phyloP scores from a whole-genome alignment of 2,797 vertebrate species.

The Propithecus deckenii region DNA sequence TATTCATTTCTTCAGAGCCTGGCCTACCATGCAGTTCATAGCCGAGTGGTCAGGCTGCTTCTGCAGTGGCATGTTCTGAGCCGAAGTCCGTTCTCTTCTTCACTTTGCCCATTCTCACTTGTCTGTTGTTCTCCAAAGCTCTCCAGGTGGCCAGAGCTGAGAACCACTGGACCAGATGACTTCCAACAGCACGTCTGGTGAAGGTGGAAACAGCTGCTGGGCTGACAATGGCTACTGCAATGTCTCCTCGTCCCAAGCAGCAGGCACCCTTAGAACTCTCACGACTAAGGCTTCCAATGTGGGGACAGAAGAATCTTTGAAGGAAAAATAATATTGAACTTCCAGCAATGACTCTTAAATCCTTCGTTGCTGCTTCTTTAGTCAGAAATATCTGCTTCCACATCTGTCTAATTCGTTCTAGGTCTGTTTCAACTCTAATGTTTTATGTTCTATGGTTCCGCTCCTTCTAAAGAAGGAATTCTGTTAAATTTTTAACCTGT shows the following conservation, averaged over 20 bases:
- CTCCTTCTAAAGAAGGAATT: not conserved
- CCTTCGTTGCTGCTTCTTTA: not conserved
- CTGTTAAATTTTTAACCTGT: not conserved
- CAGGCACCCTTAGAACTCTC: not conserved
- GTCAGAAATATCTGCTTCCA: not conserved
- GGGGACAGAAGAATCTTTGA: not conserved
- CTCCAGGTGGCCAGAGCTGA: not conserved
- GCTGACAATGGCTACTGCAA: not conserved
- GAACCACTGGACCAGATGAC: not conserved
- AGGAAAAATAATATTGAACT: not conserved
- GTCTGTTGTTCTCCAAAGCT: not conserved
- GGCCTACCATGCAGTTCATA: not conserved
- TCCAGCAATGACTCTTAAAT: not conserved
- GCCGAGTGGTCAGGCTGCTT: not conserved
- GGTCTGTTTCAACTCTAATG: not conserved
- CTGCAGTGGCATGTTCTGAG: not conserved
- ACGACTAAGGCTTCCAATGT: not conserved
- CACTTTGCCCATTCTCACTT: not conserved
- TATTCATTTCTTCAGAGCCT: not conserved
- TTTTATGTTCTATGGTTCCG: not conserved
- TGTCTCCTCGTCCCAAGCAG: not conserved
- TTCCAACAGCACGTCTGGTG: not conserved
- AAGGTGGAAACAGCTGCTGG: too few species aligned
- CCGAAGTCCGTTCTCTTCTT: conserved; percentile 44
- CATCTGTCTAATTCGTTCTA: not conserved